Conservation (phyloP, 2,113 vertebrate species). For the Cardinalis cardinalis region DNA sequence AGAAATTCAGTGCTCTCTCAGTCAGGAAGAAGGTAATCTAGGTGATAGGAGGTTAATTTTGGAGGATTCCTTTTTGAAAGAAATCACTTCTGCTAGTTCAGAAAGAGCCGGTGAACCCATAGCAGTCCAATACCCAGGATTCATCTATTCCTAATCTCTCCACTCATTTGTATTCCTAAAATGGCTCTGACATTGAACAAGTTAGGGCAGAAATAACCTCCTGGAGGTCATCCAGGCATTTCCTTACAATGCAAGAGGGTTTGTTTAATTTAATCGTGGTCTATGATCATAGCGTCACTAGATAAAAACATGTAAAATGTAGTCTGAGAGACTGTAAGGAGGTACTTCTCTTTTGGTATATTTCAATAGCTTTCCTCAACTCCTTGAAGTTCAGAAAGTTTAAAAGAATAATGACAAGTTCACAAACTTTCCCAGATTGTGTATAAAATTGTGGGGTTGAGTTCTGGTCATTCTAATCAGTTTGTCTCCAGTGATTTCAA, state of each 20-base stretch:
- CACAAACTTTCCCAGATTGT: background rate
- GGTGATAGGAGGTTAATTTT: background rate
- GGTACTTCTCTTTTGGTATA: background rate
- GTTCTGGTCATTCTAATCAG: background rate
- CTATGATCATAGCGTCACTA: background rate
- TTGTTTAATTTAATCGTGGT: conserved; percentile 11
- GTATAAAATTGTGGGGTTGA: background rate
- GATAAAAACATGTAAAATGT: background rate
- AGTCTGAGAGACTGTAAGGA: background rate
- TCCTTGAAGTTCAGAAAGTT: background rate
- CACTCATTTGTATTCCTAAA: conserved; percentile 12
- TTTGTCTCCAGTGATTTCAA: background rate
- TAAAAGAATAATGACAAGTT: background rate
- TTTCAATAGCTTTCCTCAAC: background rate
- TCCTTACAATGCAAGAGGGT: background rate
- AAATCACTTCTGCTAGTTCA: background rate
- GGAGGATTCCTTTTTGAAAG: background rate
- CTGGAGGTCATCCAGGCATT: conserved; percentile 17
- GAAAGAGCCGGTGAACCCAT: background rate
- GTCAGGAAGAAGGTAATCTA: background rate
- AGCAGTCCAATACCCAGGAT: background rate
- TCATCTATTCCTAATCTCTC: background rate
- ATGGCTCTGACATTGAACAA: background rate
- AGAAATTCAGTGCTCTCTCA: background rate
- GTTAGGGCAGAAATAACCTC: conserved; percentile 2